Conservation (phyloP, 1,140 invertebrate species). For the Lordiphosa clarofinis region DNA sequence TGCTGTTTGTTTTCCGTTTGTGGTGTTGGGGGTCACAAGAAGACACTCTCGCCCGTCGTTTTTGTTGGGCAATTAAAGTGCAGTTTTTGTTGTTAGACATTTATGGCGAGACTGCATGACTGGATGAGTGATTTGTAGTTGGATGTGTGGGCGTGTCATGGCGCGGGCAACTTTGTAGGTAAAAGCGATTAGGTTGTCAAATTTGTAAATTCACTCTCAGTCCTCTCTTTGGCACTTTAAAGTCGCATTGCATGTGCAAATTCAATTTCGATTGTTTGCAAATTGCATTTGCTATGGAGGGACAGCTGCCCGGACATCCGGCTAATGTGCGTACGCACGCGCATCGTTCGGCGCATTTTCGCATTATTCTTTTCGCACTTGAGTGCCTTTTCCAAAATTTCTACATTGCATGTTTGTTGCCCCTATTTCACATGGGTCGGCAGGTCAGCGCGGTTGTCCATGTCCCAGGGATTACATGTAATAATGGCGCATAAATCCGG, state of each 20-base stretch:
- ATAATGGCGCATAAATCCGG: conserved; percentile 74
- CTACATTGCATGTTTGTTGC: conserved; percentile 57
- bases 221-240: conserved; percentile 28
- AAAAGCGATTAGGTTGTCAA: conserved; percentile 60
- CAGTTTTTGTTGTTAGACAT: conserved; percentile 68
- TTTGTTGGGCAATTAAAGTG: conserved; percentile 67
- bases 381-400: conserved; percentile 40
- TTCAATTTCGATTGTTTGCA: conserved; percentile 67
- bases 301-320: conserved; percentile 56
- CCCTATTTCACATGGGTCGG: conserved; percentile 73
- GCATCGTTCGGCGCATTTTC: conserved; percentile 48
- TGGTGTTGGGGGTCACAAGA: conserved; percentile 29
- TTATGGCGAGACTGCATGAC: conserved; percentile 50
- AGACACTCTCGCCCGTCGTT: conserved; percentile 6
- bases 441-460: conserved; percentile 15
- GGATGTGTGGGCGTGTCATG: conserved; percentile 41
- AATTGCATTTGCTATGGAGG: conserved; percentile 47
- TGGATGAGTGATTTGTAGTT: conserved; percentile 64
- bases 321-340: conserved; percentile 57
- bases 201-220: conserved; percentile 8
- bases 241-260: conserved; percentile 60
- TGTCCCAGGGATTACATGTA: conserved; percentile 51
- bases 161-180: conserved; percentile 34
- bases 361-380: conserved; percentile 50
- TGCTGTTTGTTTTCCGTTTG: conserved; percentile 22